Base-by-base conservation (phyloP, 2,113 vertebrate species). In the Ceyx cyanopectus region DNA sequence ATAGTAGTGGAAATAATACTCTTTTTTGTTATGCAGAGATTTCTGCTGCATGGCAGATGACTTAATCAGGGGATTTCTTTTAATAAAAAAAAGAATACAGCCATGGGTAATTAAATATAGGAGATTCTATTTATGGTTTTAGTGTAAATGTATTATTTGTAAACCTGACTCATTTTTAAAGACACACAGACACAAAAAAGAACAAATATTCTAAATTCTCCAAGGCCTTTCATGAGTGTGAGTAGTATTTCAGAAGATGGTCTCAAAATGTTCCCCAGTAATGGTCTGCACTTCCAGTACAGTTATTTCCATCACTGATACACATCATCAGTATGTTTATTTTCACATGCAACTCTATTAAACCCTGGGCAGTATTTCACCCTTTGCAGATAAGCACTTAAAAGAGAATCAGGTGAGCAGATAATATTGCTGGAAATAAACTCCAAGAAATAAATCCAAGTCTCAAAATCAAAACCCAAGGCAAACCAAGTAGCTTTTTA, bases 111-210 rank as follows among this genome's bases (percentile, higher is more conserved):
- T 67, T 79, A 63, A 93, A 60, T 74, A 67, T 11, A 89, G 67
- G 86, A n/a, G 43, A 81, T 63, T 10, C 29, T 80, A 2, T 93
- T 91, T 80, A 79, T 93, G 46, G 9, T 56, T 91, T 96, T 82
- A 91, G 70, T 63, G 60, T 87, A 89, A 92, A 91, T 63, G 63
- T 53, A 14, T 73, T 92, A 74, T 66, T 60, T 93, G 63, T 73
- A 90, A 92, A 85, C n/a, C 60, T 87, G 93, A 95, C 45, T 93
- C 24, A 91, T 93, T 81, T 85, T 56, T 69, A 50, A 75, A 91
- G 81, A 51, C 43, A 24, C 14, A 20, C 11, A 18, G 6, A 63
- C 13, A 29, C 41, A 65, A 83, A 81, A 18, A 8, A n/a, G 60
- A 32, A 51, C 46, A 22, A 7, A 26, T 5, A 2, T 41, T 69